Conservation (phyloP, 2,888 invertebrate species). For the Arrhopalites spinosus region DNA sequence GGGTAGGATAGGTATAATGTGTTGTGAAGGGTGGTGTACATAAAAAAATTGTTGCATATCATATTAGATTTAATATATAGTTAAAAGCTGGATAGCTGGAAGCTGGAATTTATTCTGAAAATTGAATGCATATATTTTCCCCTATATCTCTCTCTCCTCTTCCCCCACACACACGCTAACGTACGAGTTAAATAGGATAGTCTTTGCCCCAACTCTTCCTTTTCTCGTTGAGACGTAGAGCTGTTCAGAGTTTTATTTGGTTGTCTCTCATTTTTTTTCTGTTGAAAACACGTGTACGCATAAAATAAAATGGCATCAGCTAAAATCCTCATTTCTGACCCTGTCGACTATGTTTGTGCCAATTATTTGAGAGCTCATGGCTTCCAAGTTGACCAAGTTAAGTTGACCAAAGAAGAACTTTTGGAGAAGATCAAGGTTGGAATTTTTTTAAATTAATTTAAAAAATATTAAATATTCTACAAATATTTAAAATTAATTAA, state of each 20-base stretch:
- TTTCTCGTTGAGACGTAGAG: neutral
- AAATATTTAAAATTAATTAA: neutral
- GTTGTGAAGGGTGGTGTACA: no score
- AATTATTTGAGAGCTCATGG: slow-evolving; percentile 77
- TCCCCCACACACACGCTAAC: neutral
- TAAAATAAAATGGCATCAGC: slow-evolving; percentile 42
- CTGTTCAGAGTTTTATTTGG: neutral
- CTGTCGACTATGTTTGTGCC: slow-evolving; percentile 84
- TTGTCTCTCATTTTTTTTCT: slow-evolving; percentile 2
- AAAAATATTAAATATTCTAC: neutral
- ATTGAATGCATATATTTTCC: neutral
- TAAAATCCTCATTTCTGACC: slow-evolving; percentile 82
- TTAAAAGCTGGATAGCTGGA: neutral
- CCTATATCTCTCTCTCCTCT: neutral
- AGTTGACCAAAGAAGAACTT: slow-evolving; percentile 77
- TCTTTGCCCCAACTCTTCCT: slow-evolving; percentile 9
- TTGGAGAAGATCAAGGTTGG: slow-evolving; percentile 81
- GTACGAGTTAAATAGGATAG: neutral
- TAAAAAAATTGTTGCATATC: no score
- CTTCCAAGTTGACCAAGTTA: slow-evolving; percentile 78
- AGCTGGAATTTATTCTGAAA: neutral
- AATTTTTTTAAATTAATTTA: slow-evolving; percentile 38
- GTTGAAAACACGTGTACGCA: neutral
- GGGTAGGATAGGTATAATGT: no score
- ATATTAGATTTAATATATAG: no score